A percentile compares a stretch with the other conserved stretches of the same genome.
Conservation (phyloP, 2,113 vertebrate genomes). For the Mastomys natalensis region DNA sequence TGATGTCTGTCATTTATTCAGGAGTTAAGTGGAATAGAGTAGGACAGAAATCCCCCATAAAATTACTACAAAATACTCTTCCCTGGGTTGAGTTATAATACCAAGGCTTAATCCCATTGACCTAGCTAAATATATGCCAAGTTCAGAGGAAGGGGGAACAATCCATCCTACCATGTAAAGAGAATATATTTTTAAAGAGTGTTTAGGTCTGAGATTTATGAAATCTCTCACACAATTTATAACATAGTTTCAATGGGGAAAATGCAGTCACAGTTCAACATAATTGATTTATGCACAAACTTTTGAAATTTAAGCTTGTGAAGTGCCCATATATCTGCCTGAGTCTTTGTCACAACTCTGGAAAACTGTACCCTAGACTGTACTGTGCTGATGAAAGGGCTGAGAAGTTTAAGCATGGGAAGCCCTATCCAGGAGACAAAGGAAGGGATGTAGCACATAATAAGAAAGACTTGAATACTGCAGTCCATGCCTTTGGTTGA, state of each 20-base stretch:
- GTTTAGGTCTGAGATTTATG: conserved; percentile 64
- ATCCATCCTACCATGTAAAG: neutral
- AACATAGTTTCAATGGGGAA: conserved; percentile 48
- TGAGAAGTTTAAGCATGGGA: neutral
- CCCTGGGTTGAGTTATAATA: conserved; percentile 2
- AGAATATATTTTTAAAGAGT: conserved; percentile 64
- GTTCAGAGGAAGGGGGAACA: neutral
- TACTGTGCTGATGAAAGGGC: neutral
- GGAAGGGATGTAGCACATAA: neutral
- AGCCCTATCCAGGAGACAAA: neutral
- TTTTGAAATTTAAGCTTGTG: conserved; percentile 66
- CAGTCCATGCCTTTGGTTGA: neutral
- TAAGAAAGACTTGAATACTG: neutral
- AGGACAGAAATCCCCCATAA: too few species aligned
- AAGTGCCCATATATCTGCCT: conserved; percentile 43
- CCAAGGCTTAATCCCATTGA: conserved; percentile 25
- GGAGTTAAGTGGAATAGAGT: too few species aligned
- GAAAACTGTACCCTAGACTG: neutral
- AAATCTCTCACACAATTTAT: conserved; percentile 63
- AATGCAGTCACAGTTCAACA: conserved; percentile 56
- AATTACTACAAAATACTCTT: neutral
- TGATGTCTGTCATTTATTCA: too few species aligned
- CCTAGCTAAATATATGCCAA: conserved; percentile 45
- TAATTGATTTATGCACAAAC: conserved; percentile 67
- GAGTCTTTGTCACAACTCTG: conserved; percentile 38